Evolutionary conservation across 2,888 invertebrate species (phyloP).

Genomic region (Schrankia costaestrigalis): DNA sequence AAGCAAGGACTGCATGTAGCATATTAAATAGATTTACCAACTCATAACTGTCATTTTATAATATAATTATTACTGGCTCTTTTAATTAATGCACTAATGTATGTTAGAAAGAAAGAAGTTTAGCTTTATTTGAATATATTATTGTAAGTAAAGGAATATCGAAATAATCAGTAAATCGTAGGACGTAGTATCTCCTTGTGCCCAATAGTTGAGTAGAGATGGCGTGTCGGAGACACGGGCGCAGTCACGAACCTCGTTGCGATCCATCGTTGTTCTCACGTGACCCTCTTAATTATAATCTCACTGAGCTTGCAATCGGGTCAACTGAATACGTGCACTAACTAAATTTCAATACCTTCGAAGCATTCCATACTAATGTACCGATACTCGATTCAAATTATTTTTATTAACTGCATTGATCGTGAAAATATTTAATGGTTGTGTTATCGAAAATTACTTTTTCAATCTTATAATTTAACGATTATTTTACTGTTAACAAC

Average conservation of each 20-base stretch:
- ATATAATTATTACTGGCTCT: too few species aligned
- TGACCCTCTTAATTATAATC: constrained; percentile 69
- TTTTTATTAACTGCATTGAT: neutral
- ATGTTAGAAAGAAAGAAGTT: too few species aligned
- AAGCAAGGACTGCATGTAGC: too few species aligned
- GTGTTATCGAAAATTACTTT: too few species aligned
- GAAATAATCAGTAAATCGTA: constrained; percentile 56
- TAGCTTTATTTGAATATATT: too few species aligned
- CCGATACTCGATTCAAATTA: neutral
- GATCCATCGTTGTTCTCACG: constrained; percentile 54
- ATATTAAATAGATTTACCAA: too few species aligned
- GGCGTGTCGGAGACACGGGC: constrained; percentile 65
- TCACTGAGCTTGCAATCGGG: constrained; percentile 47
- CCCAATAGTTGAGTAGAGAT: constrained; percentile 58
- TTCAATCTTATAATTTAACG: too few species aligned
- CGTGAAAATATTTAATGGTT: too few species aligned
- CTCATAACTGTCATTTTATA: too few species aligned
- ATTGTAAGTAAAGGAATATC: too few species aligned
- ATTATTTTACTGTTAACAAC: too few species aligned
- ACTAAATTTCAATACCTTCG: neutral
- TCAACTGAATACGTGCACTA: constrained; percentile 39
- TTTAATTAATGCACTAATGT: too few species aligned
- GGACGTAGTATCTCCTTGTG: constrained; percentile 66
- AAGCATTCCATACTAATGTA: neutral
- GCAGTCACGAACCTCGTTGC: constrained; percentile 61